Base-by-base conservation (phyloP, 2,113 vertebrate species). In the Stictonetta naevosa region DNA sequence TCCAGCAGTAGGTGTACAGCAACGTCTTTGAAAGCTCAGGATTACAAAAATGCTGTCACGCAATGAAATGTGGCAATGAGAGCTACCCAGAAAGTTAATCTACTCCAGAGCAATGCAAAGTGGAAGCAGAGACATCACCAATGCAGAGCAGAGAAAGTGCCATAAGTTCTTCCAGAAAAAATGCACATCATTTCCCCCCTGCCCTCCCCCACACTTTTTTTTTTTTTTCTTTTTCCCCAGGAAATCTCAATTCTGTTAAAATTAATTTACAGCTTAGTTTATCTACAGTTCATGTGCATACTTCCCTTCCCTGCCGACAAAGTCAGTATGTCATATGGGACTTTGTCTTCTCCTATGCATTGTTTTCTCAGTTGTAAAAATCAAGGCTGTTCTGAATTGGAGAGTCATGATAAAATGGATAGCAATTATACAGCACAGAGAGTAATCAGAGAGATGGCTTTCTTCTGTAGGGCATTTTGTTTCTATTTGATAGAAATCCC, bases 281-380 rank as follows among this genome's bases (percentile, higher is more conserved):
- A 90, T 83, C 78, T 87, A 8, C 36, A 59, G 75, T 36, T 67
- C 33, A 34, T 74, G 82, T 69, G 31, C 55, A 63, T 53, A 16
- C 11, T 69, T 92, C 59, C 36, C 25, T 77, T 73, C 72, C 44
- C 71, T 74, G 63, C 28, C 82, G 67, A 71, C 53, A 40, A 74
- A 80, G 63, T 42, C 26, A 21, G 50, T 28, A 21, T 77, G 63
- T 90, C 72, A 36, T 16, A 36, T 14, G 81, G 53, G 91, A 69
- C 2, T 8, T 72, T 48, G n/a, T 19, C 81, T 88, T 60, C 71
- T 93, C 25, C 52, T 68, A 0, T 29, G 21, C 8, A 46, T n/a
- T 83, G 31, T 80, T 95, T 95, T 77, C 75, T 83, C 59, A 38
- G 36, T 13, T 74, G 90, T 91, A 77, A 93, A 86, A 86, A 77